Conservation (phyloP, 2,888 invertebrate species). For the Crossocerus cetratus region DNA sequence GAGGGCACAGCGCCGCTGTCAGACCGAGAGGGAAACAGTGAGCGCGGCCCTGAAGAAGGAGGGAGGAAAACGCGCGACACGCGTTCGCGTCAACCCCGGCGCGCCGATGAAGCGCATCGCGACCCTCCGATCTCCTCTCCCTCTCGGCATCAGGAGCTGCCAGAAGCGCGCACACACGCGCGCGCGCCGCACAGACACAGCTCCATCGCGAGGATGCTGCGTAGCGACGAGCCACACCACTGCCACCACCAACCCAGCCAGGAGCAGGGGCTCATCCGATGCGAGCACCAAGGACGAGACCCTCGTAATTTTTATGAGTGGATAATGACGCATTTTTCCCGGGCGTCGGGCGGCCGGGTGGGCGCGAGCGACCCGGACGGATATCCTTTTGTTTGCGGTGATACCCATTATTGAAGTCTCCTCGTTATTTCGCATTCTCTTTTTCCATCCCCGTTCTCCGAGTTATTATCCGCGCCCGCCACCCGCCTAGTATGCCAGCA, state of each 20-base stretch:
- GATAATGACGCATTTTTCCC: conserved; percentile 34
- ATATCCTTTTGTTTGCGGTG: conserved; percentile 43
- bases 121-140: background rate
- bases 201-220: too few species aligned
- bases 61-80: background rate
- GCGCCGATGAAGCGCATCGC: background rate
- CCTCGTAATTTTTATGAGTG: conserved; percentile 40
- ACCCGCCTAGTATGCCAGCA: background rate
- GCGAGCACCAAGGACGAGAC: conserved; percentile 3
- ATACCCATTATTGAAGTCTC: conserved; percentile 44
- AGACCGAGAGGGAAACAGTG: too few species aligned
- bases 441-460: background rate
- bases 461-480: conserved; percentile 7
- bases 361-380: conserved; percentile 26
- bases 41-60: too few species aligned
- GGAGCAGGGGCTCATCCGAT: background rate
- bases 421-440: conserved; percentile 35
- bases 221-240: background rate
- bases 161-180: too few species aligned
- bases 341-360: conserved; percentile 12
- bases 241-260: background rate
- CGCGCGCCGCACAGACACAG: background rate
- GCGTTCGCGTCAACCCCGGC: conserved; percentile 2
- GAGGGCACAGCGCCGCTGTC: too few species aligned
- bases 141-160: background rate